phyloP scores from a whole-genome alignment of 2,113 vertebrate species.

The Hippocampus mohnikei region DNA sequence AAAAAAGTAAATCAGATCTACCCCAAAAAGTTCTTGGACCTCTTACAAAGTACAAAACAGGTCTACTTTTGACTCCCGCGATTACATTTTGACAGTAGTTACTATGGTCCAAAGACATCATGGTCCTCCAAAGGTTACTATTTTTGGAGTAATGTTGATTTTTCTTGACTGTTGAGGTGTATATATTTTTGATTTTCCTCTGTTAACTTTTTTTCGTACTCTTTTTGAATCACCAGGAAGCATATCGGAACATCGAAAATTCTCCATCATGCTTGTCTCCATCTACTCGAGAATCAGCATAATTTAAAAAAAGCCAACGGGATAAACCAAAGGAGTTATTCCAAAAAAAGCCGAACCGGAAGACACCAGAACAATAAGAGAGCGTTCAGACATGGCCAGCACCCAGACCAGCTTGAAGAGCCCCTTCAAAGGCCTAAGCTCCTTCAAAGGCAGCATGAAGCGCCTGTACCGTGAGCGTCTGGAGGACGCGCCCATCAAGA shows the following conservation, averaged over 20 bases:
- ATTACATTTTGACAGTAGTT: no score
- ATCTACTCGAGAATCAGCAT: constrained; percentile 57
- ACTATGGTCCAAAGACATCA: no score
- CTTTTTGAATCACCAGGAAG: constrained; percentile 42
- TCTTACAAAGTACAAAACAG: no score
- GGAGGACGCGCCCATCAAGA: constrained; percentile 85
- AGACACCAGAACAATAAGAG: constrained; percentile 25
- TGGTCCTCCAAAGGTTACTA: neutral
- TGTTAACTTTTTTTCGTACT: neutral
- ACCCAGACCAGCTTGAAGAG: constrained; percentile 79
- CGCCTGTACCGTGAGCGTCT: constrained; percentile 77
- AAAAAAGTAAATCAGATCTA: no score
- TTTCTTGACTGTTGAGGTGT: neutral
- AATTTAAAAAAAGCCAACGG: constrained; percentile 34
- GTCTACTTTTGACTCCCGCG: no score
- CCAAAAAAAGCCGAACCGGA: constrained; percentile 29
- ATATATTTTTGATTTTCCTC: neutral
- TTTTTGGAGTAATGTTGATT: neutral
- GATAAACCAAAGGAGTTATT: constrained; percentile 26
- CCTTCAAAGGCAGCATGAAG: constrained; percentile 76
- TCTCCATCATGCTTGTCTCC: constrained; percentile 66
- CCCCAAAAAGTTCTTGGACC: no score
- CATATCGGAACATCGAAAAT: constrained; percentile 37
- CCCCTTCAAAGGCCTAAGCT: constrained; percentile 73
- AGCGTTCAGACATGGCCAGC: constrained; percentile 78